These are phyloP conservation scores for Paedocypris micromegethes DNA, from an alignment of 2,797 vertebrate species.

Conservation along the genomic window DNA sequence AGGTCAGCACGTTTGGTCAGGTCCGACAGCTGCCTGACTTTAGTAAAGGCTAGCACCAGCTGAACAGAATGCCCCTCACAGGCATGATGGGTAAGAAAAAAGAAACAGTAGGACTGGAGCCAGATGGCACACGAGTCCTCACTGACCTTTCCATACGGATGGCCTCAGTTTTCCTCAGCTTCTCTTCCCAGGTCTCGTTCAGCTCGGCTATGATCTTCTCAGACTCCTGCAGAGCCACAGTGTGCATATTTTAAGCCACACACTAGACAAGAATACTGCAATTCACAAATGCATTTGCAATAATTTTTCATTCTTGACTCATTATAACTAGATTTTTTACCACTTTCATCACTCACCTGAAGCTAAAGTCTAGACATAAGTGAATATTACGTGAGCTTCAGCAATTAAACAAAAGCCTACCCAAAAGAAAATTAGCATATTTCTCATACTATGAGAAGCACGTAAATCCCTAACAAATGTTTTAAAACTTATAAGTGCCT, in stretches of 20 bases:
- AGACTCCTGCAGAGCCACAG: slow-evolving; percentile 75
- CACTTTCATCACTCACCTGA: too few relatives aligned
- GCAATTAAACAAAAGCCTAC: too few relatives aligned
- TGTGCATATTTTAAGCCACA: slow-evolving; percentile 5
- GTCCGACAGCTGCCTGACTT: slow-evolving; percentile 14
- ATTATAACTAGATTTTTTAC: too few relatives aligned
- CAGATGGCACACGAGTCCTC: slow-evolving; percentile 18
- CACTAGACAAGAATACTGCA: too few relatives aligned
- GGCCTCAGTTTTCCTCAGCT: slow-evolving; percentile 93
- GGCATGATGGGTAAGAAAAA: slow-evolving; percentile 21
- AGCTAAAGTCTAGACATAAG: too few relatives aligned
- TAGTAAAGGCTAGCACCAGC: slow-evolving; percentile 44
- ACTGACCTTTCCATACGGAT: slow-evolving; percentile 97
- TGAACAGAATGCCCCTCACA: slow-evolving; percentile 33
- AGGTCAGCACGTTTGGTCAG: not conserved
- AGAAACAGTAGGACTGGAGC: slow-evolving; percentile 34
- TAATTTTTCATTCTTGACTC: too few relatives aligned
- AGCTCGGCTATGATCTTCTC: slow-evolving; percentile 99
- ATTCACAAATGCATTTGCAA: too few relatives aligned
- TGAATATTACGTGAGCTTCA: too few relatives aligned
- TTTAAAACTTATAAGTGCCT: too few relatives aligned
- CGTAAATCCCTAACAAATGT: too few relatives aligned
- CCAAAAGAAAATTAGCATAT: too few relatives aligned
- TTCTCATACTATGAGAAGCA: too few relatives aligned
- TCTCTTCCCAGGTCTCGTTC: slow-evolving; percentile 99